Evolutionary conservation across 2,797 vertebrate genomes (phyloP).

Genomic region (Hirundo rustica): DNA sequence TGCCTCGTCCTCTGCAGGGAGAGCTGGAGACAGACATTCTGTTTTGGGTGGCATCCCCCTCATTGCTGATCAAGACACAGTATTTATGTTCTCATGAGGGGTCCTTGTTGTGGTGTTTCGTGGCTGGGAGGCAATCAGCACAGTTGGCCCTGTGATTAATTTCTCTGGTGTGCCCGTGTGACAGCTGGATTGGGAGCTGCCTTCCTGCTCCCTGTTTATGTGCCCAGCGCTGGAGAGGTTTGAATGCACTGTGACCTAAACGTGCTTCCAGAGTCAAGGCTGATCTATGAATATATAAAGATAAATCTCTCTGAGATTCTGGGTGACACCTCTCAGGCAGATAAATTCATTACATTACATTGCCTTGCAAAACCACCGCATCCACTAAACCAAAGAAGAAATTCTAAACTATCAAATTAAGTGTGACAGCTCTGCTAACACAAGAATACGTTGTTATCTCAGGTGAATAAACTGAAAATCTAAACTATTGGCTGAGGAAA

Average conservation of each 20-base stretch:
- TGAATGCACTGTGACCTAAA: neutral
- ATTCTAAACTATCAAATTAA: conserved; percentile 43
- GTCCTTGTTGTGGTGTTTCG: neutral
- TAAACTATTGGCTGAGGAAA: neutral
- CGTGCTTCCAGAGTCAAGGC: neutral
- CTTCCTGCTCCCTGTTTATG: neutral
- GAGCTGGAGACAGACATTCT: neutral
- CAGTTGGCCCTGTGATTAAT: conserved; percentile 26
- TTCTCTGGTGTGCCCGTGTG: neutral
- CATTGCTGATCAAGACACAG: neutral
- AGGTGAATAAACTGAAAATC: conserved; percentile 47
- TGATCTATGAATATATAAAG: conserved; percentile 30
- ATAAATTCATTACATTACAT: conserved; percentile 16
- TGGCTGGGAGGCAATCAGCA: neutral
- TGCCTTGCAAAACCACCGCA: conserved; percentile 6
- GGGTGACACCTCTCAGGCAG: neutral
- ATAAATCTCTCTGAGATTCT: conserved; percentile 25
- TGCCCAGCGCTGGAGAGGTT: neutral
- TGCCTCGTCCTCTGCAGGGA: neutral
- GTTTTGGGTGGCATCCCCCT: neutral
- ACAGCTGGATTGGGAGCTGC: conserved; percentile 24
- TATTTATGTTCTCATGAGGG: neutral
- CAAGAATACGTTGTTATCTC: conserved; percentile 21
- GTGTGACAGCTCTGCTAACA: conserved; percentile 39
- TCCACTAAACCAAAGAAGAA: conserved; percentile 14